These are phyloP conservation scores for Lucinisca nassula DNA, from an alignment of 2,888 invertebrate species.

Conservation along the genomic window DNA sequence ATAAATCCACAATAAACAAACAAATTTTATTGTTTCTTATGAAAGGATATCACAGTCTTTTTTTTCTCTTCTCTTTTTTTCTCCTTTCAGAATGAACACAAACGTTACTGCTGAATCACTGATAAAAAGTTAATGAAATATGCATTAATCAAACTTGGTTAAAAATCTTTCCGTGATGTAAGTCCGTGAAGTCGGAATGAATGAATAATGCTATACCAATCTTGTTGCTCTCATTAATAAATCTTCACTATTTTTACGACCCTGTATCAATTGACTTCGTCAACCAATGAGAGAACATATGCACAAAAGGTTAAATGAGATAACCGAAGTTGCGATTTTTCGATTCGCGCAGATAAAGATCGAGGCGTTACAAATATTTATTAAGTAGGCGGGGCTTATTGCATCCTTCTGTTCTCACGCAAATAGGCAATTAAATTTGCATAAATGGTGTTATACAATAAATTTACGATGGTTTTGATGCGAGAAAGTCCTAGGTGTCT, in stretches of 20 bases:
- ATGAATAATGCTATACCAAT: slow-evolving; percentile 19
- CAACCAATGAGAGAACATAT: neutral
- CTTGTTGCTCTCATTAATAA: slow-evolving; percentile 55
- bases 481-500: slow-evolving; percentile 16
- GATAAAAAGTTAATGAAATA: neutral
- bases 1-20: no score
- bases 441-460: slow-evolving; percentile 11
- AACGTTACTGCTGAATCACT: no score
- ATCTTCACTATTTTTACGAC: slow-evolving; percentile 63
- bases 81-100: no score
- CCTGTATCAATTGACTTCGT: slow-evolving; percentile 26
- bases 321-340: neutral
- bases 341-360: neutral
- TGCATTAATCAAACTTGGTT: neutral
- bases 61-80: no score
- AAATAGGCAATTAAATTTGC: slow-evolving; percentile 48
- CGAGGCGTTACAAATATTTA: neutral
- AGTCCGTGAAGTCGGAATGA: neutral
- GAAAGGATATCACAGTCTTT: no score
- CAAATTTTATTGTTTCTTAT: no score
- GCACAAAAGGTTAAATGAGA: neutral
- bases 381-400: neutral
- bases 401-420: slow-evolving; percentile 39
- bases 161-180: neutral
- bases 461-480: slow-evolving; percentile 23